Conservation (phyloP, 1,140 invertebrate species). For the Drosophila sulfurigaster region DNA sequence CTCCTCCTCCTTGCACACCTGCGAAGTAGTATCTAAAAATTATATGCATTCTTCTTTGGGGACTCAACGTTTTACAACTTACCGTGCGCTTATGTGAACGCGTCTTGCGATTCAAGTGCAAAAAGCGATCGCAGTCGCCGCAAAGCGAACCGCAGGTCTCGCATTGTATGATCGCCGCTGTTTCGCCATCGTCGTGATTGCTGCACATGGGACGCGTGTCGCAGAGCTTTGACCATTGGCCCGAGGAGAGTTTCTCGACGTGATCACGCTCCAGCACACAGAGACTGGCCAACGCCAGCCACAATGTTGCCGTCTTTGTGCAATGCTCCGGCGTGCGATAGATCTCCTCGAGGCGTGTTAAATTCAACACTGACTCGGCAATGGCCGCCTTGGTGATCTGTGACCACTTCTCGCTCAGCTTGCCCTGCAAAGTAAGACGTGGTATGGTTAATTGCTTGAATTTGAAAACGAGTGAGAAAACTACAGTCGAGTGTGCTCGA, state of each 20-base stretch:
- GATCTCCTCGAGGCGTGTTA: slow-evolving; percentile 92
- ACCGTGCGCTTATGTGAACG: slow-evolving; percentile 94
- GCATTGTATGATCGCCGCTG: slow-evolving; percentile 96
- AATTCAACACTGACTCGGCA: slow-evolving; percentile 94
- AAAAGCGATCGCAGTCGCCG: slow-evolving; percentile 96
- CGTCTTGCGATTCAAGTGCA: slow-evolving; percentile 96
- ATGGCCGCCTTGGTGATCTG: slow-evolving; percentile 95
- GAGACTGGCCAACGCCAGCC: slow-evolving; percentile 96
- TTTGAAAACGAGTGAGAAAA: no score
- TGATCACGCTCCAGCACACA: slow-evolving; percentile 97
- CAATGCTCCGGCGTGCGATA: slow-evolving; percentile 91
- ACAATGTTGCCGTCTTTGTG: slow-evolving; percentile 93
- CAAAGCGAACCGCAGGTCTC: slow-evolving; percentile 96
- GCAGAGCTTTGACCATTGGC: slow-evolving; percentile 88
- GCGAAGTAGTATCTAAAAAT: not conserved
- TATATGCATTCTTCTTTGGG: not conserved
- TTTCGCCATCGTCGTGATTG: slow-evolving; percentile 99
- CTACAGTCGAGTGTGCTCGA: no score
- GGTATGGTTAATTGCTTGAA: no score
- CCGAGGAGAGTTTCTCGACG: slow-evolving; percentile 92
- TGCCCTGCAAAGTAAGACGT: slow-evolving; percentile 87
- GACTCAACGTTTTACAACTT: slow-evolving; percentile 2
- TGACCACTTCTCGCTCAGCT: slow-evolving; percentile 94
- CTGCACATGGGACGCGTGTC: slow-evolving; percentile 89
- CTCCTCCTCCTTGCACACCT: slow-evolving; percentile 96